Evolutionary conservation across 30 jellyfish, hydroid and myxozoan species (phyloP).

Genomic region (Cassiopea andromeda): DNA sequence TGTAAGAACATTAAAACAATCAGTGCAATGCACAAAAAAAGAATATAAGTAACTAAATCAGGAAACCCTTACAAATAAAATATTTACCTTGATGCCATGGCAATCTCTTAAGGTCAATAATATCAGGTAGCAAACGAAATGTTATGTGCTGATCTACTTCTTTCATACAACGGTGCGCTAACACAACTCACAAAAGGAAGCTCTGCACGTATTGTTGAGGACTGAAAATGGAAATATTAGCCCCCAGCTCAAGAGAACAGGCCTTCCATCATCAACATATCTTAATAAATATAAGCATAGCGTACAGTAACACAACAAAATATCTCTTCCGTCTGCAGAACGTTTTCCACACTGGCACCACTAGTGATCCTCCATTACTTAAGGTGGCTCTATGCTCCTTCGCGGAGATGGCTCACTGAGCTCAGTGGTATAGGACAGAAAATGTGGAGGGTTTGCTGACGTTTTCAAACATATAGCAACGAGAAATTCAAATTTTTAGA

Average conservation of each 20-base stretch:
- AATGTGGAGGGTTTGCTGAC: too few species aligned
- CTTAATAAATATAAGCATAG: too few species aligned
- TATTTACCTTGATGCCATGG: neutral
- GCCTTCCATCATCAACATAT: too few species aligned
- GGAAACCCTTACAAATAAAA: neutral
- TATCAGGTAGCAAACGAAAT: neutral
- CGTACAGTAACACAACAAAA: neutral
- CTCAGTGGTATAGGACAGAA: neutral
- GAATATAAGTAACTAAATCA: neutral
- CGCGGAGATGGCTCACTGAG: neutral
- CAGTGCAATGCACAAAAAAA: neutral
- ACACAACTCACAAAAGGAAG: too few species aligned
- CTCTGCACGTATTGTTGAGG: too few species aligned
- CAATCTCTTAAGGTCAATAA: neutral
- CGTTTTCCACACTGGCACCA: neutral
- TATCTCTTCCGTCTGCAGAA: neutral
- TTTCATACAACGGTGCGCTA: too few species aligned
- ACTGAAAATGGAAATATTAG: too few species aligned
- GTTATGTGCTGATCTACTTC: too few species aligned
- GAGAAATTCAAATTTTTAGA: too few species aligned
- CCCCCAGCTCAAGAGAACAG: too few species aligned
- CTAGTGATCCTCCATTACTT: neutral
- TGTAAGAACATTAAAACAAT: too few species aligned
- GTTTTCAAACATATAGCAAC: too few species aligned
- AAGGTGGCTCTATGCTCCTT: constrained; percentile 21